These are phyloP conservation scores for Nesogale talazaci DNA, from an alignment of 2,113 vertebrate species.

Conservation along the genomic window DNA sequence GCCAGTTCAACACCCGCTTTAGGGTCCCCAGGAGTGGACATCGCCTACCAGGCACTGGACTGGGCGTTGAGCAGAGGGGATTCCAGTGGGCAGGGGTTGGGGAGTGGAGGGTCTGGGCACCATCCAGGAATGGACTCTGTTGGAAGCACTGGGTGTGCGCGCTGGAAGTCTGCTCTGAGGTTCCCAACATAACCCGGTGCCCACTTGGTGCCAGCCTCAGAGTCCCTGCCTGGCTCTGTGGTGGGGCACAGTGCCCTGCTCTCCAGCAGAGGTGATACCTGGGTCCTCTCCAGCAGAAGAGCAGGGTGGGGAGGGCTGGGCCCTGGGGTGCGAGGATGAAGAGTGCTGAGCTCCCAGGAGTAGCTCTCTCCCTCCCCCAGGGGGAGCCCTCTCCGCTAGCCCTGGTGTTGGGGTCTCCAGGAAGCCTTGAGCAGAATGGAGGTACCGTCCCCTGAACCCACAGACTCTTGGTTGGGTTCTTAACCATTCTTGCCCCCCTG, in stretches of 20 bases:
- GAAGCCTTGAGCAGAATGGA: neutral
- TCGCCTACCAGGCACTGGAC: no score
- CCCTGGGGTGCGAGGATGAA: neutral
- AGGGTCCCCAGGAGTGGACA: no score
- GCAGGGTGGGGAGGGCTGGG: neutral
- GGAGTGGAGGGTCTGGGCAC: neutral
- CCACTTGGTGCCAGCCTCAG: neutral
- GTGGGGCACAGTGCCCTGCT: neutral
- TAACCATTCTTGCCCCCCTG: neutral
- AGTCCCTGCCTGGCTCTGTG: accelerated
- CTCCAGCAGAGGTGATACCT: neutral
- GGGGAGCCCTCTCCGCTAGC: neutral
- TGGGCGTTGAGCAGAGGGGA: neutral
- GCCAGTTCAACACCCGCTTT: no score
- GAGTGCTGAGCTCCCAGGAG: neutral
- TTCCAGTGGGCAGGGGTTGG: no score
- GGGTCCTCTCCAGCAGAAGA: neutral
- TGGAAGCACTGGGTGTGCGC: no score
- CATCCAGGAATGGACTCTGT: neutral
- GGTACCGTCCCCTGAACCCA: neutral
- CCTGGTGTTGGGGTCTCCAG: neutral
- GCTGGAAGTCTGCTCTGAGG: neutral
- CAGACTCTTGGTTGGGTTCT: neutral
- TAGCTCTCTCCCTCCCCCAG: neutral
- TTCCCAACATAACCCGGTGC: neutral